phyloP scores from a whole-genome alignment of 2,113 vertebrate species.

The Petroica traversi region DNA sequence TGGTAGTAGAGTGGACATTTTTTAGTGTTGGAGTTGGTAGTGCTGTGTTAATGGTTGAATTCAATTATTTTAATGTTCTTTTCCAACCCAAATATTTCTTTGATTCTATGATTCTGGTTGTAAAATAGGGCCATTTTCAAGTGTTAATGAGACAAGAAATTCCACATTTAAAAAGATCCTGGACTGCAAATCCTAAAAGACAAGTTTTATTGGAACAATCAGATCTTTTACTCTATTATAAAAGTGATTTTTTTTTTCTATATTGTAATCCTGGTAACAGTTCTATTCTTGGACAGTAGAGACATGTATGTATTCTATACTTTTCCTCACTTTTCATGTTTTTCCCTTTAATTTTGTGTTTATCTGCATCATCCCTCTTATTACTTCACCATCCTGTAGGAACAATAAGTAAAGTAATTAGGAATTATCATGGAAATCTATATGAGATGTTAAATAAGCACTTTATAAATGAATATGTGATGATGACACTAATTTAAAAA shows the following conservation, averaged over 20 bases:
- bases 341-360: neutral
- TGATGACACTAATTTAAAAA: slow-evolving; percentile 28
- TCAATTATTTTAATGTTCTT: neutral
- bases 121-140: neutral
- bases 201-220: neutral
- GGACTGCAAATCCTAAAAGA: neutral
- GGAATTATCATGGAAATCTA: slow-evolving; percentile 27
- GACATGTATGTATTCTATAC: neutral
- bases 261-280: neutral
- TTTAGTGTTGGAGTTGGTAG: neutral
- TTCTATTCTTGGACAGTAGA: neutral
- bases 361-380: neutral
- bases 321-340: neutral
- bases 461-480: slow-evolving; percentile 4
- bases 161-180: neutral
- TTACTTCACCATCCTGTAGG: neutral
- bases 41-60: neutral
- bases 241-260: neutral
- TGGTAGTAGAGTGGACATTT: neutral
- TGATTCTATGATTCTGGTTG: neutral
- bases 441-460: slow-evolving; percentile 20
- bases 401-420: slow-evolving; percentile 27
- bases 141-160: neutral
- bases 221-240: neutral
- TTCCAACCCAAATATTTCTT: neutral